Base-by-base conservation (phyloP, 2,113 vertebrate species). In the Ochotona curzoniae region DNA sequence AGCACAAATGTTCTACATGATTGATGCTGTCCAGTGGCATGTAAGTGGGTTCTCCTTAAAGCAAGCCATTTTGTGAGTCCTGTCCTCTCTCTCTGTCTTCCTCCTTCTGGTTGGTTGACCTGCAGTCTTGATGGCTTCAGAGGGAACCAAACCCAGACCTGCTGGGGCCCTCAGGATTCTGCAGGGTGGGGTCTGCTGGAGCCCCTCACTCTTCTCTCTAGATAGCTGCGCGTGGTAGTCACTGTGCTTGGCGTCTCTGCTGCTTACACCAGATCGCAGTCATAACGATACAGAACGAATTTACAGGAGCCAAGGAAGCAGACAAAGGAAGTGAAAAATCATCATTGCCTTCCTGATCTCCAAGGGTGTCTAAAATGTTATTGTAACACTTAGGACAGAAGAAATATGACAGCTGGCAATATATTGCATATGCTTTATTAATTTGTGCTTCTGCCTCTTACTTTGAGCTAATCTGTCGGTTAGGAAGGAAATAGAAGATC, bases 401-500 rank as follows among this genome's bases (percentile, higher is more conserved):
- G 92, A 81, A 82, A 82, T 89, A 80, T 82, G 73, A 61, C 90
- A 83, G 82, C 44, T 49, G 32, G 35, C 14, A 88, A 63, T 74
- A 26, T 38, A 51, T 63, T 66, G 82, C 83, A 75, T 63, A 71
- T 92, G 94, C 84, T 96, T 96, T 96, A 83, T 93, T 91, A 84
- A 90, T 95, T 64, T 87, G 5, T 9, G 61, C 30, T 83, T 94
- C 44, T 89, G 76, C 82, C 61, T 73, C 66, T 51, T 38, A 54
- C 63, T 87, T 89, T 81, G n/a, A 89, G 78, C 57, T 91, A 67
- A 91, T 82, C 93, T 84, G 30, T 63, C 69, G 69, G 63, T 90
- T 93, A 91, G 91, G 63, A 94, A 94, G 93, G 95, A 96, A 96
- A 78, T 0, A 81, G 86, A 83, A 92, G 80, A 91, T 87, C 71